A percentile compares a stretch with the other conserved stretches of the same genome.
Conservation (phyloP, 2,113 vertebrate genomes). For the Triplophysa tibetana region DNA sequence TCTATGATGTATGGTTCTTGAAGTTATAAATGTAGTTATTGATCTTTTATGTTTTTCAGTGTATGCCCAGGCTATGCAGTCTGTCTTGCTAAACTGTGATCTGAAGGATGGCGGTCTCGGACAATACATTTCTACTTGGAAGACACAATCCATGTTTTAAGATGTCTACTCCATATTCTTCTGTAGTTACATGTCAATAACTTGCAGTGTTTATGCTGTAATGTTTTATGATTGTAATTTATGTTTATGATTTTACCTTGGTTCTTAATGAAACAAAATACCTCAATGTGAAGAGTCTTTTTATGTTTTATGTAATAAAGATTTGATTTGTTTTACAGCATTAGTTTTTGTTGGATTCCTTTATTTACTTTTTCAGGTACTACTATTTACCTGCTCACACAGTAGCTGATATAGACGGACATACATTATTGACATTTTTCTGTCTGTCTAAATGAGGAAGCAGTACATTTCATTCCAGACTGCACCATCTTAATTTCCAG, state of each 20-base stretch:
- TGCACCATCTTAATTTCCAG: not conserved
- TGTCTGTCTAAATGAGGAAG: constrained; percentile 4
- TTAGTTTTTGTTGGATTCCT: too few species aligned
- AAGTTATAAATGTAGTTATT: constrained; percentile 9
- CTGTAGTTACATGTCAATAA: not conserved
- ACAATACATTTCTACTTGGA: constrained; percentile 54
- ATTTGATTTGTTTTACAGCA: not conserved
- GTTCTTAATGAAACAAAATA: not conserved
- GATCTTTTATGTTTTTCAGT: constrained; percentile 66
- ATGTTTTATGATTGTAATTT: not conserved
- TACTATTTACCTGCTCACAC: not conserved
- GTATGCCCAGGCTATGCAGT: constrained; percentile 79
- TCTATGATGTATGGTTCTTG: not conserved
- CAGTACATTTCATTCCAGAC: not conserved
- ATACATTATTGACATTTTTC: not conserved
- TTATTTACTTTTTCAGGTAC: too few species aligned
- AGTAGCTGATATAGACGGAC: not conserved
- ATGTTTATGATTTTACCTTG: not conserved
- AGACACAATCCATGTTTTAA: constrained; percentile 58
- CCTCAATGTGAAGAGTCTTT: not conserved
- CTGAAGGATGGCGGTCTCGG: constrained; percentile 47
- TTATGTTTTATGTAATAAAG: not conserved
- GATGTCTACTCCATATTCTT: too few species aligned
- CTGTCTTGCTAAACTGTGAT: constrained; percentile 76
- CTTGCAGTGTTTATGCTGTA: not conserved